Evolutionary conservation across 2,888 invertebrate genomes (phyloP).

Genomic region (Ophion ventricosus): DNA sequence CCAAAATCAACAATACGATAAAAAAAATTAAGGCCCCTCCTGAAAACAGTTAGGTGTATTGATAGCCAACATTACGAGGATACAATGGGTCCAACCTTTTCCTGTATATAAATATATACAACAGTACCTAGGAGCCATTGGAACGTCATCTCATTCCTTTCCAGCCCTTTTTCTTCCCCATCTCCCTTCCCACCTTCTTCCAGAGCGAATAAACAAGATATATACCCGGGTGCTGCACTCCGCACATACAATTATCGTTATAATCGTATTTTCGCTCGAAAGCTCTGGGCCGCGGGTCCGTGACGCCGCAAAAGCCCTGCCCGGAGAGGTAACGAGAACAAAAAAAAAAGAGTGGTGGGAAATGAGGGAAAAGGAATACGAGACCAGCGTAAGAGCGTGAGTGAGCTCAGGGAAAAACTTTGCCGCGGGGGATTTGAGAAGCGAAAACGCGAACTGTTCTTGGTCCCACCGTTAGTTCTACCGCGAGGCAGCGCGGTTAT

Average conservation of each 20-base stretch:
- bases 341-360: conserved; percentile 40
- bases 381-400: conserved; percentile 39
- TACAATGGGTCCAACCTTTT: conserved; percentile 1
- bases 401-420: conserved; percentile 71
- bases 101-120: not conserved
- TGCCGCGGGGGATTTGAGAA: conserved; percentile 79
- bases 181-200: conserved; percentile 65
- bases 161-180: conserved; percentile 28
- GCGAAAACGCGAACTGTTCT: conserved; percentile 73
- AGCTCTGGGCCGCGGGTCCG: conserved; percentile 70
- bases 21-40: not conserved
- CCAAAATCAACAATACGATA: not conserved
- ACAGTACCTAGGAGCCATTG: not conserved
- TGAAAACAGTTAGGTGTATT: not conserved
- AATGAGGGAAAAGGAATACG: conserved; percentile 52
- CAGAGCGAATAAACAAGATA: conserved; percentile 79
- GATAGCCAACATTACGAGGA: not conserved
- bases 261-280: conserved; percentile 81
- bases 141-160: conserved; percentile 45
- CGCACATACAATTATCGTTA: conserved; percentile 82
- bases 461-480: conserved; percentile 34
- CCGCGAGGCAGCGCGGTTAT: conserved; percentile 41
- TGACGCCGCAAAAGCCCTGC: conserved; percentile 63
- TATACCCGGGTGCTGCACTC: conserved; percentile 74
- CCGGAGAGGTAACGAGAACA: conserved; percentile 10